Evolutionary conservation across 2,888 invertebrate genomes (phyloP), one percentile per base, ranked within the genome.

Genomic region (Pristionchus exspectatus): DNA sequence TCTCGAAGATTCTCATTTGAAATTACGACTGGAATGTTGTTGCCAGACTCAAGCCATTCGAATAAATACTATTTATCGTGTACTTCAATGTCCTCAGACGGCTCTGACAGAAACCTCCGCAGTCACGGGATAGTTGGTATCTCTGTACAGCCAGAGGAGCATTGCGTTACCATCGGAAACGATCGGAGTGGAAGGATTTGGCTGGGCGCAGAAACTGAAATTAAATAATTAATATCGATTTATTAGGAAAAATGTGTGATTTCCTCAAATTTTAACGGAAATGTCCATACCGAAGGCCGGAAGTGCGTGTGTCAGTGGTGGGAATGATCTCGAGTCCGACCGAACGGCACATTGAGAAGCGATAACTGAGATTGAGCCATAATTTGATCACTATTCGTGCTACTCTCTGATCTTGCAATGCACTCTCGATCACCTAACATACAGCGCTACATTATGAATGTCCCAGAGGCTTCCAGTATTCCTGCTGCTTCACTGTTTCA

Each of bases 251-350:
- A n/a, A n/a, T n/a, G n/a, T n/a, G n/a, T n/a, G n/a, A n/a, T n/a
- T n/a, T n/a, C n/a, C n/a, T n/a, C n/a, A n/a, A n/a, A n/a, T n/a
- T n/a, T n/a, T n/a, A n/a, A n/a, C n/a, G n/a, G n/a, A n/a, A n/a
- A n/a, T n/a, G 66, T n/a, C 21, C 83, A 0, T 33, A 85, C 84
- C 59, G 27, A 10, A 85, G 21, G 27, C 84, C 84, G 2, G 84
- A 85, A n/a, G 84, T 85, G 33, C 84, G 84, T 18, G 84, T 85
- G 84, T 85, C 84, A 24, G 27, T 27, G 33, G 84, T 85, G 84
- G 84, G 84, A 50, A 85, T 38, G 33, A 85, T 59, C 84, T 85
- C 84, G 33, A 85, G 59, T 56, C 59, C 84, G 59, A 85, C 84
- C 24, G 84, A 59, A 14, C 84, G 84, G 84, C 84, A 85, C 84